Conservation (phyloP, 2,797 vertebrate genomes). For the Enteromius mattozi region DNA sequence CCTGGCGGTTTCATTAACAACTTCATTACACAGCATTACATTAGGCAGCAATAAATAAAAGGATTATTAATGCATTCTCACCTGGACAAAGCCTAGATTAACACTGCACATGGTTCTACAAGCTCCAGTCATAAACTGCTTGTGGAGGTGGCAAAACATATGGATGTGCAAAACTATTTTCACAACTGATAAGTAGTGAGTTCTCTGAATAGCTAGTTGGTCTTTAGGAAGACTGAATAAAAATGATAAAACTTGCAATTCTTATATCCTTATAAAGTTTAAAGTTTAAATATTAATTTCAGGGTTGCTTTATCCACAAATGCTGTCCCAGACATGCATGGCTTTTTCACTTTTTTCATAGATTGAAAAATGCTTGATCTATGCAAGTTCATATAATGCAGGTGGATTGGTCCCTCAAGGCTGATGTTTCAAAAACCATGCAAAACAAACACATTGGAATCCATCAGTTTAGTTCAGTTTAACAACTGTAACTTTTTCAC, state of each 20-base stretch:
- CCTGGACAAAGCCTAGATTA: conserved; percentile 13
- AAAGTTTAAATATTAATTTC: no score
- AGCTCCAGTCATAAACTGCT: neutral
- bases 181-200: no score
- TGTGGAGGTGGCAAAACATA: neutral
- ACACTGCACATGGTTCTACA: neutral
- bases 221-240: neutral
- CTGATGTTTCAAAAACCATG: neutral
- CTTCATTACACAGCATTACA: conserved; percentile 43
- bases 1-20: conserved; percentile 44
- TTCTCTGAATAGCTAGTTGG: neutral
- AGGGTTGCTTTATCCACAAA: neutral
- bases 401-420: neutral
- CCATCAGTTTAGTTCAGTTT: neutral
- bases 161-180: neutral
- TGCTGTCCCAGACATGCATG: neutral
- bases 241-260: neutral
- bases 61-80: conserved; percentile 50
- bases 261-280: no score
- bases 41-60: conserved; percentile 44
- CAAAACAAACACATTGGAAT: neutral
- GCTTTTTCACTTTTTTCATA: neutral
- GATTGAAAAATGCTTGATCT: neutral
- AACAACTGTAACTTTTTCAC: no score
- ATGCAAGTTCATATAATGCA: neutral